A percentile compares a stretch with the other conserved stretches of the same genome.
Conservation (phyloP, 2,888 invertebrate genomes). For the Drosophila falleni region DNA sequence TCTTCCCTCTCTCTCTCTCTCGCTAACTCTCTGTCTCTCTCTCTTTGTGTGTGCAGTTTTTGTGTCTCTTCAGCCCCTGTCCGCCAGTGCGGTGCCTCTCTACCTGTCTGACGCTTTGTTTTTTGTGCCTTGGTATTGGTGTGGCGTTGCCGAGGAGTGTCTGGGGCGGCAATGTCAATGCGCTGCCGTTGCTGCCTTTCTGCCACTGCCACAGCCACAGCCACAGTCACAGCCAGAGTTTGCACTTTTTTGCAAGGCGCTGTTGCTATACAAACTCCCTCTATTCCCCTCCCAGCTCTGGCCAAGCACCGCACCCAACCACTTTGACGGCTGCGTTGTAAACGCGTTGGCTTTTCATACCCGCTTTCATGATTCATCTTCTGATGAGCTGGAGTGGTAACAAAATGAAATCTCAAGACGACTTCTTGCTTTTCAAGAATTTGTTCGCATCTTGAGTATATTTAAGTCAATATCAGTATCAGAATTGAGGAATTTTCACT, state of each 20-base stretch:
- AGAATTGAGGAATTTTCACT: slow-evolving; percentile 50
- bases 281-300: slow-evolving; percentile 5
- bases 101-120: slow-evolving; percentile 75
- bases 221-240: slow-evolving; percentile 43
- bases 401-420: slow-evolving; percentile 41
- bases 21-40: not conserved
- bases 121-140: slow-evolving; percentile 52
- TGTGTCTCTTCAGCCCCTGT: slow-evolving; percentile 19
- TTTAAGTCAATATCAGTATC: slow-evolving; percentile 30
- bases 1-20: slow-evolving; percentile 12
- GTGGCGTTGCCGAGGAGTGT: slow-evolving; percentile 56
- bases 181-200: slow-evolving; percentile 49
- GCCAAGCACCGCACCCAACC: slow-evolving; percentile 9
- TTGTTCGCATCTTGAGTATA: slow-evolving; percentile 38
- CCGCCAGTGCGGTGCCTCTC: slow-evolving; percentile 37
- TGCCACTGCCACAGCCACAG: slow-evolving; percentile 31
- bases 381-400: slow-evolving; percentile 58
- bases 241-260: slow-evolving; percentile 67
- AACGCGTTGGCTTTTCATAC: slow-evolving; percentile 58
- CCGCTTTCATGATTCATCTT: slow-evolving; percentile 70
- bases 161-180: slow-evolving; percentile 78
- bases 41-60: slow-evolving; percentile 16
- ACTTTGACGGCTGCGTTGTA: slow-evolving; percentile 41
- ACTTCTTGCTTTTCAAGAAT: slow-evolving; percentile 30
- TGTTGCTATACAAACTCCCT: slow-evolving; percentile 64